Conservation (phyloP, 2,113 vertebrate genomes). For the Arothron firmamentum region DNA sequence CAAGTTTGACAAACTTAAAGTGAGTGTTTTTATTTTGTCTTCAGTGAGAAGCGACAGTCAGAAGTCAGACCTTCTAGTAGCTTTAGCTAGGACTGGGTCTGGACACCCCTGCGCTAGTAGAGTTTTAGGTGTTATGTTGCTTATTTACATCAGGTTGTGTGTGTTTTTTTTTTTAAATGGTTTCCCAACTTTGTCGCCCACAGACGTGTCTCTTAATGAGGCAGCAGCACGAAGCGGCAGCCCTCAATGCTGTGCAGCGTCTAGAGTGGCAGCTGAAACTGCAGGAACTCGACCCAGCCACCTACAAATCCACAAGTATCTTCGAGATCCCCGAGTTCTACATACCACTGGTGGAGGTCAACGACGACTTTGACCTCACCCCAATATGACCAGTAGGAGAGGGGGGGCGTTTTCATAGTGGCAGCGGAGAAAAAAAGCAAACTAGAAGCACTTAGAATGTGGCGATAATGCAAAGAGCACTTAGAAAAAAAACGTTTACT, state of each 20-base stretch:
- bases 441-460: slow-evolving; percentile 68
- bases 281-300: slow-evolving; percentile 94
- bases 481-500: slow-evolving; percentile 33
- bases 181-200: background rate
- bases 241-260: slow-evolving; percentile 94
- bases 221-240: slow-evolving; percentile 97
- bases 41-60: background rate
- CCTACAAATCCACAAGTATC: slow-evolving; percentile 97
- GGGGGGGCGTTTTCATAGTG: slow-evolving; percentile 8
- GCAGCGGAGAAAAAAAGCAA: slow-evolving; percentile 16
- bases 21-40: slow-evolving; percentile 42
- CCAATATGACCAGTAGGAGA: slow-evolving; percentile 81
- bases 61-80: no score
- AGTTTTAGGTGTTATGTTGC: background rate
- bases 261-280: slow-evolving; percentile 98
- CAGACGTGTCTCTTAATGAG: slow-evolving; percentile 98
- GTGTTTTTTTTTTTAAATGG: background rate
- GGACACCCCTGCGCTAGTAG: no score
- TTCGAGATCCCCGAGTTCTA: slow-evolving; percentile 98
- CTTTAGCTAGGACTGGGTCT: no score
- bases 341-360: slow-evolving; percentile 97
- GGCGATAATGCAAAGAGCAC: slow-evolving; percentile 41
- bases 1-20: slow-evolving; percentile 99
- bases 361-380: slow-evolving; percentile 97
- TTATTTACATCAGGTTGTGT: background rate